Evolutionary conservation across 2,888 invertebrate species (phyloP).

Genomic region (Apodemia duryi): DNA sequence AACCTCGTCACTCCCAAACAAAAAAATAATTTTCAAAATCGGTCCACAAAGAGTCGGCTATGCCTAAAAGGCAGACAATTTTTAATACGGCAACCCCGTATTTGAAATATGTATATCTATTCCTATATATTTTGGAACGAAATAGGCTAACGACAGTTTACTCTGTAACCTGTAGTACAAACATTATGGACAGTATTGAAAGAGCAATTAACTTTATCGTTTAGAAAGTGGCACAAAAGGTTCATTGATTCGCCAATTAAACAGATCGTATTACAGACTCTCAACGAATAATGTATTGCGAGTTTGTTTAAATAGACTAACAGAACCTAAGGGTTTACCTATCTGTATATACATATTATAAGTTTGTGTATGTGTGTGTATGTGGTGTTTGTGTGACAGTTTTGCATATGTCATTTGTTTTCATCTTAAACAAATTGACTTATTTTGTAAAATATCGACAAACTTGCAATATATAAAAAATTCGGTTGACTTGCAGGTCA

Average conservation of each 20-base stretch:
- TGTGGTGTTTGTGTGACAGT: too few relatives aligned
- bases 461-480: too few relatives aligned
- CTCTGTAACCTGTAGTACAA: constrained; percentile 1
- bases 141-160: constrained; percentile 13
- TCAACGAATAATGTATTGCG: constrained; percentile 1
- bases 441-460: too few relatives aligned
- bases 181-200: constrained; percentile 17
- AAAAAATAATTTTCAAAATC: too few relatives aligned
- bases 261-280: constrained; percentile 15
- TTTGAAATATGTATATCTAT: neutral
- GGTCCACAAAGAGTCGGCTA: too few relatives aligned
- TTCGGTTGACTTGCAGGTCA: too few relatives aligned
- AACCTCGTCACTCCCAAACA: too few relatives aligned
- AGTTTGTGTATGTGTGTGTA: neutral
- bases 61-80: neutral
- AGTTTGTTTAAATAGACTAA: neutral
- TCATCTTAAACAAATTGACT: too few relatives aligned
- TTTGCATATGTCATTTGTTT: too few relatives aligned
- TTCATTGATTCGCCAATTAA: constrained; percentile 21
- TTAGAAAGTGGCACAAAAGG: constrained; percentile 24
- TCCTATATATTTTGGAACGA: neutral
- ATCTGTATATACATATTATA: neutral
- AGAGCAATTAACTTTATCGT: constrained; percentile 24
- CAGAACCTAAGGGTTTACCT: neutral
- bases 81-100: neutral